These are phyloP conservation scores for Brevimyrus niger DNA, from an alignment of 2,113 vertebrate genomes.

Conservation along the genomic window DNA sequence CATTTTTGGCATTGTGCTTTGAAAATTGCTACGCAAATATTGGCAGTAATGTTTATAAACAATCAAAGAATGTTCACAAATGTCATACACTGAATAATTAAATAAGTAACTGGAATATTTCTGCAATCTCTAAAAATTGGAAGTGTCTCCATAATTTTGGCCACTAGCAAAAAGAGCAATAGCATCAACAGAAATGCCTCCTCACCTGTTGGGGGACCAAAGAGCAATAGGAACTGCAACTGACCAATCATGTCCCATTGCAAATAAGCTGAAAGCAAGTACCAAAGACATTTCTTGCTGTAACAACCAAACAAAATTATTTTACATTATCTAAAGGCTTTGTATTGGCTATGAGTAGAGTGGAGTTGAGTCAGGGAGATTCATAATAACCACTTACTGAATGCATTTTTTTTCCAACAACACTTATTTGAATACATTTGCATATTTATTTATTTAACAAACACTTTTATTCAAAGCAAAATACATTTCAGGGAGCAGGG, in stretches of 20 bases:
- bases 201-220: neutral
- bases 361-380: neutral
- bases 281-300: neutral
- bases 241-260: neutral
- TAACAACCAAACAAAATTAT: neutral
- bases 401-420: neutral
- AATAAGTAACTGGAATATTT: no score
- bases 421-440: neutral
- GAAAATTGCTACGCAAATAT: no score
- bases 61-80: no score
- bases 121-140: no score
- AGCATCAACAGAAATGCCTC: neutral
- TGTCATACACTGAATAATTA: no score
- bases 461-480: neutral
- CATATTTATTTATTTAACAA: neutral
- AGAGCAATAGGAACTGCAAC: neutral
- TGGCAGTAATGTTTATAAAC: no score
- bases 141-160: no score
- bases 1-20: no score
- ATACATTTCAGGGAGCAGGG: neutral
- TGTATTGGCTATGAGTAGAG: neutral
- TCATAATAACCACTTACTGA: neutral
- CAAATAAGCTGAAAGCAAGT: neutral
- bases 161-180: neutral
- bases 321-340: neutral